Base-by-base conservation (phyloP, 2,113 vertebrate genomes). In the Reinhardtius hippoglossoides region DNA sequence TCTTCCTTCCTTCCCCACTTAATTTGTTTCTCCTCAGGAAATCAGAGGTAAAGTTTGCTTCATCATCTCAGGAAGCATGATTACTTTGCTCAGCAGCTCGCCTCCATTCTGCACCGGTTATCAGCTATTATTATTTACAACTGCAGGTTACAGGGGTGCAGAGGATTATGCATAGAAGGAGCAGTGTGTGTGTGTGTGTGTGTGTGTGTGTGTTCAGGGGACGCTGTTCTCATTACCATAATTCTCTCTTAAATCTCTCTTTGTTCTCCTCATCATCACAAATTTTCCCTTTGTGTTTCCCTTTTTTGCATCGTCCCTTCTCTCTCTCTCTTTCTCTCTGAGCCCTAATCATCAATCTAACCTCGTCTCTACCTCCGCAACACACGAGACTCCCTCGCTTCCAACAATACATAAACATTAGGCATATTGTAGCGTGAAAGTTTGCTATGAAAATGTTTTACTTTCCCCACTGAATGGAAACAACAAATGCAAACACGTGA, bases 61-160 rank as follows among this genome's bases (percentile, higher is more conserved):
- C 72, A 57, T 13, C 62, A 42, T 78, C 74, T 61, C 66, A 78
- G 69, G 73, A 63, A 72, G 78, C 61, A 62, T 23, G 75, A 80
- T 74, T 70, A 56, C 64, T 86, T 80, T 66, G 46, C 87, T 59
- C 65, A 66, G 71, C 65, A 52, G 46, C 75, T 70, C 10, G 40
- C 54, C 50, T 75, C 63, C 27, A 57, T 78, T 55, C 74, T 20
- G 70, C 65, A 9, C 26, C 16, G 75, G 79, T 87, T 82, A 87
- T 82, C 84, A 57, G 78, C 76, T 82, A 56, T 81, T 77, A 78
- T 88, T 88, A 88, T 87, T 88, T 87, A 87, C 88, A 85, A 85
- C 78, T 68, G 67, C 50, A 24, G 75, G 74, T 80, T 78, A 81
- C 68, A 67, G 37, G 70, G 74, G 70, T 66, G 64, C 48, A 20